Evolutionary conservation across 2,113 vertebrate species (phyloP).

Genomic region (Perccottus glenii): DNA sequence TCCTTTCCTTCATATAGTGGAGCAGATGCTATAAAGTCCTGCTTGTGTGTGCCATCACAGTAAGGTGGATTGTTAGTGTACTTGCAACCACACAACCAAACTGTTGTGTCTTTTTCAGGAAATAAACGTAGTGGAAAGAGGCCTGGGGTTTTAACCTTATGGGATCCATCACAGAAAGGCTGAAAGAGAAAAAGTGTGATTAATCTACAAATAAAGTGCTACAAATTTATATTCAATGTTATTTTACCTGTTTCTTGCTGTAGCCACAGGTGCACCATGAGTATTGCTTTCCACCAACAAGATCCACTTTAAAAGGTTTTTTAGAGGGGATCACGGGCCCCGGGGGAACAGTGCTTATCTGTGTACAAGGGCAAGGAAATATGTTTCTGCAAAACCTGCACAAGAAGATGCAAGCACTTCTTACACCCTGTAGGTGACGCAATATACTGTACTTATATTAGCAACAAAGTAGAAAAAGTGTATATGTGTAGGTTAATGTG

Average conservation of each 20-base stretch:
- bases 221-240: background rate
- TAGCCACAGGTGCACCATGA: conserved; percentile 87
- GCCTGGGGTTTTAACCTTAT: conserved; percentile 70
- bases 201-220: background rate
- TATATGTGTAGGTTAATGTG: too few relatives aligned
- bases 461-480: too few relatives aligned
- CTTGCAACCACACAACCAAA: conserved; percentile 85
- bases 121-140: conserved; percentile 80
- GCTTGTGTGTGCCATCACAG: conserved; percentile 85
- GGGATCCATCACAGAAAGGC: conserved; percentile 88
- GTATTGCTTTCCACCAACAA: conserved; percentile 81
- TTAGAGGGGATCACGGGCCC: conserved; percentile 76
- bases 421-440: background rate
- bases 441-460: too few relatives aligned
- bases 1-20: conserved; percentile 17
- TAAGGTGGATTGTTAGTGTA: conserved; percentile 79
- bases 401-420: background rate
- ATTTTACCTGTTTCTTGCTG: conserved; percentile 84
- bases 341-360: conserved; percentile 40
- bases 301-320: conserved; percentile 81
- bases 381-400: too few relatives aligned
- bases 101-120: conserved; percentile 53
- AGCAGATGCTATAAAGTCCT: conserved; percentile 59
- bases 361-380: background rate
- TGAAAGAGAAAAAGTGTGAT: conserved; percentile 46